phyloP scores from a whole-genome alignment of 2,888 invertebrate genomes.

The Rhagium mordax region DNA sequence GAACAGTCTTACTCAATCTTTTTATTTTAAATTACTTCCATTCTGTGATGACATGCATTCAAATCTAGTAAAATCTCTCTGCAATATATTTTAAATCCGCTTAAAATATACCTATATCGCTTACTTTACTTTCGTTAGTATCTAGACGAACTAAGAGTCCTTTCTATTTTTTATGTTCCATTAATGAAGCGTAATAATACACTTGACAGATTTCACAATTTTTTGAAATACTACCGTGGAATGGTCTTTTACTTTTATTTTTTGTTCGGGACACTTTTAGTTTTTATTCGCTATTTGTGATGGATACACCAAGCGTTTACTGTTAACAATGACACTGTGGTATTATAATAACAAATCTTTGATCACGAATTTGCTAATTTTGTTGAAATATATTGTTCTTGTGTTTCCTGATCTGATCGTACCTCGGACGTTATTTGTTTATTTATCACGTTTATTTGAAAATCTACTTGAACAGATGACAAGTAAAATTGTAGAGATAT shows the following conservation, averaged over 20 bases:
- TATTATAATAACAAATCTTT: conserved; percentile 11
- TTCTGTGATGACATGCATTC: neutral
- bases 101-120: neutral
- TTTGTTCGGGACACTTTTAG: neutral
- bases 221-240: neutral
- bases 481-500: neutral
- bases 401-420: conserved; percentile 10
- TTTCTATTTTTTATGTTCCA: neutral
- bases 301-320: neutral
- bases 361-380: conserved; percentile 17
- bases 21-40: no score
- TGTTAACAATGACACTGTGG: neutral
- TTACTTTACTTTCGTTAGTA: neutral
- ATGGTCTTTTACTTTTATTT: neutral
- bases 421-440: neutral
- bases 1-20: no score
- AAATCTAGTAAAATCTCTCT: neutral
- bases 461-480: neutral
- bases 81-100: neutral
- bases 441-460: conserved; percentile 14
- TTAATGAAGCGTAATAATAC: neutral
- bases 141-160: neutral
- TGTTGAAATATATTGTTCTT: conserved; percentile 6
- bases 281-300: neutral
- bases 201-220: neutral